phyloP scores from a whole-genome alignment of 1,140 invertebrate species.

The Apis dorsata region DNA sequence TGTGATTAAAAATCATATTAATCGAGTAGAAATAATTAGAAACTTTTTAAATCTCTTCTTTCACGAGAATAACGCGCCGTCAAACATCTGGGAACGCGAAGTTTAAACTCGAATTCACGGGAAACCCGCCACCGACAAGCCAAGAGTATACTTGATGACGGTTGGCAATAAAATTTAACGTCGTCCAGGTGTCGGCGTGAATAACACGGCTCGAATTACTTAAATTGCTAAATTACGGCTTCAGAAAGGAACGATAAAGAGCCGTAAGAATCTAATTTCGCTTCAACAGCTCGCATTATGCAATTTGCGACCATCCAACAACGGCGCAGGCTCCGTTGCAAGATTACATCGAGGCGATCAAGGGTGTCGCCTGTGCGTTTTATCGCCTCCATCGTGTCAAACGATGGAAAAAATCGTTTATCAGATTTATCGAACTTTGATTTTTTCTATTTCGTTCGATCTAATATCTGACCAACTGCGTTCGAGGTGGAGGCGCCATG shows the following conservation, averaged over 20 bases:
- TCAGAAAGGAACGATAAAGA: neutral
- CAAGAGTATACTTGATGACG: neutral
- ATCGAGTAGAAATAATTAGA: neutral
- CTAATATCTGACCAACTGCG: neutral
- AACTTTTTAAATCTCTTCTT: neutral
- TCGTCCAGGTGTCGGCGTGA: neutral
- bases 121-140: neutral
- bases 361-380: neutral
- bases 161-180: neutral
- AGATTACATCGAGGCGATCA: neutral
- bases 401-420: neutral
- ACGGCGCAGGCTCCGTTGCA: too few species aligned
- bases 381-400: neutral
- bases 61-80: neutral
- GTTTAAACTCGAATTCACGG: neutral
- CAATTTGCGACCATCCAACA: neutral
- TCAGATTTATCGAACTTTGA: neutral
- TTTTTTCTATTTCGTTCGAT: neutral
- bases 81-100: neutral
- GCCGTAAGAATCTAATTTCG: neutral
- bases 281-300: neutral
- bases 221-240: constrained; percentile 4
- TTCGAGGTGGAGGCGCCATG: neutral
- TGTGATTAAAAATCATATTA: too few species aligned
- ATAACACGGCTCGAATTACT: neutral